A percentile compares a stretch with the other conserved stretches of the same genome.
phyloP scores from a whole-genome alignment of 2,113 vertebrate genomes.

The Speoplatyrhinus poulsoni region DNA sequence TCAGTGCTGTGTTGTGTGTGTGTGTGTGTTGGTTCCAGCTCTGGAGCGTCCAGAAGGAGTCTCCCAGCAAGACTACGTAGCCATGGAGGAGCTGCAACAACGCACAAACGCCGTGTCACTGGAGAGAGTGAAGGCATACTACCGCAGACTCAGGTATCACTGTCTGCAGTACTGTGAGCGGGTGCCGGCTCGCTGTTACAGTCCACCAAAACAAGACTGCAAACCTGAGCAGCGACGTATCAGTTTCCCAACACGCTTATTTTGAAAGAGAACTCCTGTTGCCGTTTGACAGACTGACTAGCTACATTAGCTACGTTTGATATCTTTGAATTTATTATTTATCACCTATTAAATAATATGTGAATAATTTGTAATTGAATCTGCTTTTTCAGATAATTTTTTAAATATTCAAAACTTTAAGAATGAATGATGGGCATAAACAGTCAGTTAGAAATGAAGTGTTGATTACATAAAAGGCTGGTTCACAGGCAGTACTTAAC shows the following conservation, averaged over 20 bases:
- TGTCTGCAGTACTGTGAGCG: neutral
- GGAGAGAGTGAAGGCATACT: constrained; percentile 94
- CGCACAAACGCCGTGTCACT: constrained; percentile 88
- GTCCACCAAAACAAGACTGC: too few species aligned
- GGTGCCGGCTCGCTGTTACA: too few species aligned
- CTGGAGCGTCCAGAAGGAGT: constrained; percentile 85
- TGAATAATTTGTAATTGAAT: too few species aligned
- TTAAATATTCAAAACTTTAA: too few species aligned
- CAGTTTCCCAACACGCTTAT: constrained; percentile 12
- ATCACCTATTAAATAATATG: too few species aligned
- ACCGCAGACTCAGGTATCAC: constrained; percentile 91
- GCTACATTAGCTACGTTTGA: too few species aligned
- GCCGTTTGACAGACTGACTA: neutral
- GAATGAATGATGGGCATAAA: neutral
- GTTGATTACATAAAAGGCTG: neutral
- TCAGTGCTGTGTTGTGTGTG: constrained; percentile 3
- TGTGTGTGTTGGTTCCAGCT: constrained; percentile 70
- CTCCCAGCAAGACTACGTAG: constrained; percentile 67
- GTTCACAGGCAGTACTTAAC: neutral
- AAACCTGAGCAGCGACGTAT: too few species aligned
- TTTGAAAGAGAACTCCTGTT: constrained; percentile 16
- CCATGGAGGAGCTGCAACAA: constrained; percentile 88
- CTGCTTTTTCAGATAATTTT: too few species aligned
- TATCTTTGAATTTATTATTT: too few species aligned
- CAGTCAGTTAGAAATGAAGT: neutral